phyloP scores from a whole-genome alignment of 2,888 invertebrate species.

The Disparrhopalites patrizii region DNA sequence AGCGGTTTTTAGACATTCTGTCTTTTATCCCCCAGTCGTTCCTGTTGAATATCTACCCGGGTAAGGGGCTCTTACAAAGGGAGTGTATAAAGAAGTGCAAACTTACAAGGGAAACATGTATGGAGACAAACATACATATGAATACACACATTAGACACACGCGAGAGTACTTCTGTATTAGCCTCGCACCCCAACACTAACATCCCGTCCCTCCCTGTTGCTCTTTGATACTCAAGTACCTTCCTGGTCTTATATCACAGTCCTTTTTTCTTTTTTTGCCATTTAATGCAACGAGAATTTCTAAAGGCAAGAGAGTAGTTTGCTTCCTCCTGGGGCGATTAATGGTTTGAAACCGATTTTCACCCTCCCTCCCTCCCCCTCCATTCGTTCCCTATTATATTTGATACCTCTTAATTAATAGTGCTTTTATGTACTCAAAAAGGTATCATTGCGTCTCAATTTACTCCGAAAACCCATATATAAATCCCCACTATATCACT shows the following conservation, averaged over 20 bases:
- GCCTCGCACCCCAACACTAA: too few species aligned
- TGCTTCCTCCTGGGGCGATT: conserved; percentile 41
- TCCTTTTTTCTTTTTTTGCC: neutral
- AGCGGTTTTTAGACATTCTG: neutral
- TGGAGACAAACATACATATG: neutral
- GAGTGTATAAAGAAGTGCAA: too few species aligned
- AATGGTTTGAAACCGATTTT: conserved; percentile 39
- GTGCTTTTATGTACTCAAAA: conserved; percentile 42
- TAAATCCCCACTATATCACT: too few species aligned
- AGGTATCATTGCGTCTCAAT: conserved; percentile 34
- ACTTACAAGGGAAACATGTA: neutral
- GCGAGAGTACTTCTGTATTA: neutral
- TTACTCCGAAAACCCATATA: conserved; percentile 13
- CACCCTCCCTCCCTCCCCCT: conserved; percentile 38
- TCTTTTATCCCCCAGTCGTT: neutral
- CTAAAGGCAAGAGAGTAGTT: neutral
- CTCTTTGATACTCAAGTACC: neutral
- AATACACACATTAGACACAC: neutral
- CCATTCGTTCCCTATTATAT: conserved; percentile 31
- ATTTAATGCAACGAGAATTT: neutral
- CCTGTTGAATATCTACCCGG: too few species aligned
- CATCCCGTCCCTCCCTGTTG: neutral
- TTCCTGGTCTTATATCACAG: too few species aligned
- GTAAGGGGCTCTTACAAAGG: too few species aligned
- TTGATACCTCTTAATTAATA: conserved; percentile 47